Evolutionary conservation across 2,797 vertebrate genomes (phyloP), one percentile per base, ranked within the genome.

Genomic region (Anguilla marmorata): DNA sequence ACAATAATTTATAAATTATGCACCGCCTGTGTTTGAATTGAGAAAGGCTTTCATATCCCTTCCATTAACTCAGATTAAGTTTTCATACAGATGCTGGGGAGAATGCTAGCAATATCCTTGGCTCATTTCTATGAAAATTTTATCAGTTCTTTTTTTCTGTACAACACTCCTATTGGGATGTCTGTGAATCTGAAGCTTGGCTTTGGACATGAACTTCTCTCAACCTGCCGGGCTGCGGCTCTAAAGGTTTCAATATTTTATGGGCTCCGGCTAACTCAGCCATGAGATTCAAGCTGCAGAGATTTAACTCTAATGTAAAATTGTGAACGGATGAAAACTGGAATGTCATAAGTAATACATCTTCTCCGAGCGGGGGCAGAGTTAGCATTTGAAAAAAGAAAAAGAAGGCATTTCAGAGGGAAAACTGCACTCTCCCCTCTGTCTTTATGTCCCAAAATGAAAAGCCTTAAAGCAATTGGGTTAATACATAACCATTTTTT

Each of bases 61-160:
- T 99, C 99, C 99, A 99, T 99, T 99, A 99, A 98, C 98, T 99
- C 97, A 96, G 98, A 99, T 99, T 99, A 99, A 99, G 98, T 98
- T 99, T 99, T 99, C 97, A 99, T 99, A 98, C 95, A 97, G 98
- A 98, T 97, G 98, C 97, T 97, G 96, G 96, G 96, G 97, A 98
- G 97, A 98, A 98, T 97, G 97, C 98, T 97, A 98, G 98, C 98
- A 99, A 99, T 99, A 99, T 99, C 98, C 97, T 97, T 94, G 95
- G 97, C 98, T 99, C 97, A 98, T 99, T 99, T 98, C 96, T 96
- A 99, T 99, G 96, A 99, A 99, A 99, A 97, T 99, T 99, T 99
- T 98, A 99, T 98, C 97, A 99, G 97, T 95, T 96, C 97, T 94
- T 97, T 97, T 97, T 79, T 79, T 97, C 97, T 98, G 97, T 97